These are phyloP conservation scores for Dolichomitus sp. DNA, from an alignment of 2,888 invertebrate species.

Conservation along the genomic window DNA sequence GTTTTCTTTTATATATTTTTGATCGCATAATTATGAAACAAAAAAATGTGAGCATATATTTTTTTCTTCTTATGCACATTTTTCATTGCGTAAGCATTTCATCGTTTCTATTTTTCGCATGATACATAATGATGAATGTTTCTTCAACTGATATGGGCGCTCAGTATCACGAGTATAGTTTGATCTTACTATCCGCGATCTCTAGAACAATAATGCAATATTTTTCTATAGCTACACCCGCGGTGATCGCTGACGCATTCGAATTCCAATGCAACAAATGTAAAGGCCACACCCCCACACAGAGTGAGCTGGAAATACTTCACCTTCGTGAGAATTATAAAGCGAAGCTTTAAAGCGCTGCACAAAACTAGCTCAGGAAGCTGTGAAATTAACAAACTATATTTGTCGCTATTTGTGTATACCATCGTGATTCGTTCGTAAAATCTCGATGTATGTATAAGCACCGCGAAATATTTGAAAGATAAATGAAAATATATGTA, in stretches of 20 bases:
- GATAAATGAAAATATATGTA: not conserved
- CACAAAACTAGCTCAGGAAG: not conserved
- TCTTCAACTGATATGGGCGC: no score
- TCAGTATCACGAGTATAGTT: not conserved
- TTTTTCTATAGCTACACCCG: not conserved
- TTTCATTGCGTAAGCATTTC: no score
- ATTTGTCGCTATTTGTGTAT: not conserved
- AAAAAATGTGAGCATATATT: no score
- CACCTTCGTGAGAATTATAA: conserved; percentile 32
- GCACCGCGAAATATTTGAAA: not conserved
- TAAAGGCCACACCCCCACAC: conserved; percentile 1
- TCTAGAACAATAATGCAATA: not conserved
- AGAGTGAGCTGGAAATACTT: conserved; percentile 29
- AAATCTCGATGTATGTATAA: not conserved
- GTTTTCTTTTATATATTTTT: no score
- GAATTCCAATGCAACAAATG: conserved; percentile 25
- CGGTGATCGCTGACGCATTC: conserved; percentile 24
- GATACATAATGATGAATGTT: no score
- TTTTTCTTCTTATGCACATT: no score
- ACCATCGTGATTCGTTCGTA: not conserved
- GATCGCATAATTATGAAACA: no score
- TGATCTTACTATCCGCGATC: not conserved
- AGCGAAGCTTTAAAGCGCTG: conserved; percentile 3
- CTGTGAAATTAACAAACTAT: not conserved
- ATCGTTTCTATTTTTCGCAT: no score